Percentiles rank a stretch among this genome's conserved stretches.
Conservation (phyloP, 2,888 invertebrate species). For the Diarsia dahlii region DNA sequence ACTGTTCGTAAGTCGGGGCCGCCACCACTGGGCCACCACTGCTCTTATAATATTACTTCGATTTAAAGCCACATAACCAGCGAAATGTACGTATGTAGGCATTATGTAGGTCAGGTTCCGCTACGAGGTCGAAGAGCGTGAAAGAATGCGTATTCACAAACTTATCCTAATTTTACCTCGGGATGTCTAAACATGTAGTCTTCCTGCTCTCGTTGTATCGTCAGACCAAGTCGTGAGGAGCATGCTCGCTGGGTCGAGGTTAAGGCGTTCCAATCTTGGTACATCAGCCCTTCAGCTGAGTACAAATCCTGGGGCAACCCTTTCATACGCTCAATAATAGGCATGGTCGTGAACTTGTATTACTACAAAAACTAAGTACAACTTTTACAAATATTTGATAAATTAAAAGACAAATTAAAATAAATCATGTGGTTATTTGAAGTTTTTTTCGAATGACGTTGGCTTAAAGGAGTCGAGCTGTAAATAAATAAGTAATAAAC, state of each 20-base stretch:
- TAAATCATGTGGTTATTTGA: constrained; percentile 22
- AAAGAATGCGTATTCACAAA: neutral
- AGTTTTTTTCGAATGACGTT: constrained; percentile 1
- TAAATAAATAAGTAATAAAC: neutral
- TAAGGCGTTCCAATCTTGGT: constrained; percentile 75
- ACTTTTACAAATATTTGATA: neutral
- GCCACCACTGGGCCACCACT: no score
- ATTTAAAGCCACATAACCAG: neutral
- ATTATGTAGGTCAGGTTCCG: neutral
- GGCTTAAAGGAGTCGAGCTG: neutral
- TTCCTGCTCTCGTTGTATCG: constrained; percentile 83
- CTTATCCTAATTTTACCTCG: constrained; percentile 73
- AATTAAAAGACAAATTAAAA: neutral
- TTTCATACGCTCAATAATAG: constrained; percentile 73
- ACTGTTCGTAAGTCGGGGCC: no score
- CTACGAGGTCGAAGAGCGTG: no score
- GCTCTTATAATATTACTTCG: neutral
- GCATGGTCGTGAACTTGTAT: constrained; percentile 68
- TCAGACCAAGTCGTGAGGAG: constrained; percentile 73
- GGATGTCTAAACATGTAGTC: constrained; percentile 81
- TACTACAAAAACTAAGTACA: constrained; percentile 1
- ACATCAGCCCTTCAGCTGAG: constrained; percentile 77
- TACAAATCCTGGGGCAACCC: constrained; percentile 70
- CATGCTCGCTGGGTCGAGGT: constrained; percentile 79
- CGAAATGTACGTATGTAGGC: neutral